Evolutionary conservation across 2,113 vertebrate species (phyloP).

Genomic region (Mellivora capensis): DNA sequence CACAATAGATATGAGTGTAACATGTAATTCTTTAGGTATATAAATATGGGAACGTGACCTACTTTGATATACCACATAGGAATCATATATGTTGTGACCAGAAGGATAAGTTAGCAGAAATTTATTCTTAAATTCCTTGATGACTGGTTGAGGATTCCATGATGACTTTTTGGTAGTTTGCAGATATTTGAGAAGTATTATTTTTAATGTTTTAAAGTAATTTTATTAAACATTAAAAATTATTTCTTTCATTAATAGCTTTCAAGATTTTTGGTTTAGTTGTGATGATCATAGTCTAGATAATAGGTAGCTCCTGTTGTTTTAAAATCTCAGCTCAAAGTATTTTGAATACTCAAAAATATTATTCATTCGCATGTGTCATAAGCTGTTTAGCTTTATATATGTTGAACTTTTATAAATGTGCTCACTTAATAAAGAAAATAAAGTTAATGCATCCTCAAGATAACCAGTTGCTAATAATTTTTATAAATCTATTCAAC

Average conservation of each 20-base stretch:
- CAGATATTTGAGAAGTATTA: background rate
- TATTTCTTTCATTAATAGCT: background rate
- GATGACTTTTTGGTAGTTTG: background rate
- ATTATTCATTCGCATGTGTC: background rate
- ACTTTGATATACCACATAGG: background rate
- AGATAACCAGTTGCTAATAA: background rate
- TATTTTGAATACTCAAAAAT: background rate
- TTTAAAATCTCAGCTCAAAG: background rate
- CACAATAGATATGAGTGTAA: background rate
- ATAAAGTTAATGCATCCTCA: background rate
- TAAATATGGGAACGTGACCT: background rate
- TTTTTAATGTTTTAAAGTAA: background rate
- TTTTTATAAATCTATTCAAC: background rate
- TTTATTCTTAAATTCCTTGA: background rate
- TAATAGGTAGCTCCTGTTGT: background rate
- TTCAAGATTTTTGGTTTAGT: background rate
- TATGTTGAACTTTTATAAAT: background rate
- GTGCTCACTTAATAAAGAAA: background rate
- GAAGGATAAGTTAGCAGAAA: background rate
- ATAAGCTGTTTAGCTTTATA: background rate
- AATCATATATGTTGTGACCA: background rate
- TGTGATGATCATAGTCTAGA: background rate
- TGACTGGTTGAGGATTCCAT: background rate
- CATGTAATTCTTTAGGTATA: background rate
- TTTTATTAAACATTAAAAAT: background rate